These are phyloP conservation scores for Coturnix japonica DNA, from an alignment of 2,113 vertebrate genomes.

Conservation along the genomic window DNA sequence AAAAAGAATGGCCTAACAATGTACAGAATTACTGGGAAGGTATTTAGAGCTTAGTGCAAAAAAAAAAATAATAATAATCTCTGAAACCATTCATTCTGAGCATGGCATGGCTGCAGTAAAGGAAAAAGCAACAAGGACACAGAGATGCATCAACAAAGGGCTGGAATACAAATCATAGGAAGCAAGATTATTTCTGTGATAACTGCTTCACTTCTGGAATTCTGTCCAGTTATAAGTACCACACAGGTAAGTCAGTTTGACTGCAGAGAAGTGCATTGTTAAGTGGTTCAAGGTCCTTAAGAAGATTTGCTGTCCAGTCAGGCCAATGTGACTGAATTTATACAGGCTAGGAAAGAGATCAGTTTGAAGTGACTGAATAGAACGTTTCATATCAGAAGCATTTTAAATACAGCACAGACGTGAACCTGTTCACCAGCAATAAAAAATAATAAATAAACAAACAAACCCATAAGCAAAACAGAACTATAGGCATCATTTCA, in stretches of 20 bases:
- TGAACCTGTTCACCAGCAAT: background rate
- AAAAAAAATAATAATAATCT: background rate
- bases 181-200: conserved; percentile 29
- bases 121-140: conserved; percentile 58
- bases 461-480: background rate
- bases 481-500: conserved; percentile 3
- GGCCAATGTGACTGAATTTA: background rate
- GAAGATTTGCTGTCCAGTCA: conserved; percentile 12
- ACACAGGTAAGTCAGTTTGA: conserved; percentile 15
- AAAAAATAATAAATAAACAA: background rate
- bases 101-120: conserved; percentile 52
- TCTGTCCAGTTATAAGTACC: background rate
- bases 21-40: background rate
- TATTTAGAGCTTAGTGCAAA: conserved; percentile 19
- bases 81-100: conserved; percentile 28
- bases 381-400: conserved; percentile 7
- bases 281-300: background rate
- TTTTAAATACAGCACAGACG: background rate
- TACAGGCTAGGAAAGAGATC: background rate
- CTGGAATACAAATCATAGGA: conserved; percentile 55
- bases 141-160: conserved; percentile 61
- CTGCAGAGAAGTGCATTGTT: background rate
- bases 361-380: background rate
- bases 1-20: conserved; percentile 3
- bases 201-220: conserved; percentile 23